Conservation (phyloP, 2,888 invertebrate genomes). For the Tanytarsus gracilentus region DNA sequence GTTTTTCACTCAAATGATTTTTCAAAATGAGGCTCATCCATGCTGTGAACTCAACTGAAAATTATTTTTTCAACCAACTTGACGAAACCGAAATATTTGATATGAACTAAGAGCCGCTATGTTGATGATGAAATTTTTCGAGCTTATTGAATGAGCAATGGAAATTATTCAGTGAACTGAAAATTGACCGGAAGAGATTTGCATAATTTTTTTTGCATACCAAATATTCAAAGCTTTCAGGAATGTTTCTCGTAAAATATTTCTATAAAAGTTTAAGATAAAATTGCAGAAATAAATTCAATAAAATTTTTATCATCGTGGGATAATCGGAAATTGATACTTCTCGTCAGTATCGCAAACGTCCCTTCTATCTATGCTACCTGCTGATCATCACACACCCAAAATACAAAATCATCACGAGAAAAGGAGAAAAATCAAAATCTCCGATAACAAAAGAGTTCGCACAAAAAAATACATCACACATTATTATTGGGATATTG, state of each 20-base stretch:
- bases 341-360: too few species aligned
- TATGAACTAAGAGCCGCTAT: too few species aligned
- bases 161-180: background rate
- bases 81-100: too few species aligned
- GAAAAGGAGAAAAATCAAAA: background rate
- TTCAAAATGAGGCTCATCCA: too few species aligned
- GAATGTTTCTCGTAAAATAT: too few species aligned
- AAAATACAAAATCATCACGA: background rate
- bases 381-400: slow-evolving; percentile 19
- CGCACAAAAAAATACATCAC: background rate
- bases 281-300: background rate
- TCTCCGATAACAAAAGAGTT: slow-evolving; percentile 25
- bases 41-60: too few species aligned
- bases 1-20: background rate
- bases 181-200: background rate
- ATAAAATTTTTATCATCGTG: slow-evolving; percentile 18
- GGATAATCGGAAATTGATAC: slow-evolving; percentile 25
- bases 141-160: background rate
- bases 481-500: background rate
- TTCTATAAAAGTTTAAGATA: too few species aligned
- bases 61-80: too few species aligned
- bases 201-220: too few species aligned
- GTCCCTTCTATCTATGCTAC: too few species aligned
- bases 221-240: too few species aligned
- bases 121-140: too few species aligned